Base-by-base conservation (phyloP, 1,140 invertebrate species). In the Octopus bimaculoides region DNA sequence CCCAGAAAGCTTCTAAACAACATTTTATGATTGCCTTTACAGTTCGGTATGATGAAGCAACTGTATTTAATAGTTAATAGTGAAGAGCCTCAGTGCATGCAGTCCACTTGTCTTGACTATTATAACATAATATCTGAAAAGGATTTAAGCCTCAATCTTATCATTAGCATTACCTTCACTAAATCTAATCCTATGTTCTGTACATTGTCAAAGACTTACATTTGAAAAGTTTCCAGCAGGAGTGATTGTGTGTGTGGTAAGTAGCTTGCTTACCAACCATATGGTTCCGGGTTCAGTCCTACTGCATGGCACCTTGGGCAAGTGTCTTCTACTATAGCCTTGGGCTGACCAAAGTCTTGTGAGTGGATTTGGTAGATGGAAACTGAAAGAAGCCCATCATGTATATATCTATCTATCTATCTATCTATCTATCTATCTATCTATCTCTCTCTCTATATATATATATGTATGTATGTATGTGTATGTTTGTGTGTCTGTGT, bases 21-120 rank as follows among this genome's bases (percentile, higher is more conserved):
- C 20, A 14, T 74, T 4, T 14, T 74, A 74, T 14, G 73, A 74
- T 74, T 74, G 73, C 12, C 73, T 74, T 74, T 74, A 74, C 73
- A 74, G 73, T 74, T 74, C 3, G 73, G 73, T 74, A 74, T 14
- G 73, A 74, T 52, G 17, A 74, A 74, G 73, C 73, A 4, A 2
- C 4, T 20, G 8, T 20, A 14, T 20, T 10, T 20, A 74, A 74
- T 9, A 26, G 10, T 74, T 17, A 10, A 74, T 9, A 74, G 10
- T 74, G 73, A 74, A 74, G 73, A 26, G 73, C 10, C 73, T 74
- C 73, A 17, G 8, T 9, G 73, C 1, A 74, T 17, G 73, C 73
- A 74, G 9, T 20, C 41, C 10, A 26, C 20, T 74, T 10, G 9
- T 26, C 20, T 20, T 20, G 1, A 9, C 2, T 14, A 20, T 17